These are phyloP conservation scores for Brachyrhaphis roseni DNA, from an alignment of 2,797 vertebrate genomes.

Conservation along the genomic window DNA sequence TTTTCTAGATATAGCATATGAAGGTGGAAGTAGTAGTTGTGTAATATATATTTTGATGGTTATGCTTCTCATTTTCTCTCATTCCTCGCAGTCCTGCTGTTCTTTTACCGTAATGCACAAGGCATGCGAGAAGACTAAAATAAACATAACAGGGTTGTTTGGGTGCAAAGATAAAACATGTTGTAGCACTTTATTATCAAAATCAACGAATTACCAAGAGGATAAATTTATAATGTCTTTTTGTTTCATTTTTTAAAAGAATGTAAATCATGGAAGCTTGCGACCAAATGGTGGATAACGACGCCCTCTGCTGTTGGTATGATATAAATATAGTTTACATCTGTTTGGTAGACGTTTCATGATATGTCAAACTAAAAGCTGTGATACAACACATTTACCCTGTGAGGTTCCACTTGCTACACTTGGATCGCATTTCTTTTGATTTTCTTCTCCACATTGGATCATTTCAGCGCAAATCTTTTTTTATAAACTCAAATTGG, in stretches of 20 bases:
- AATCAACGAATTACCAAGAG: no score
- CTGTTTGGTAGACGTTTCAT: neutral
- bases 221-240: neutral
- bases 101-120: no score
- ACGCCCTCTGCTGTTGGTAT: neutral
- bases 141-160: neutral
- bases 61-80: no score
- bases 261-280: neutral
- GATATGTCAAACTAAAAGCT: no score
- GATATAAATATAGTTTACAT: neutral
- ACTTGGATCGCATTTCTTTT: neutral
- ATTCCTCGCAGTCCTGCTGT: no score
- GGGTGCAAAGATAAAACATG: neutral
- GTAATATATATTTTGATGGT: no score
- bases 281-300: neutral
- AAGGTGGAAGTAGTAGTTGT: no score
- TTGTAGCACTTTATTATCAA: neutral
- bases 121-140: no score
- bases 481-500: neutral
- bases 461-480: neutral
- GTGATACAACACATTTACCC: no score
- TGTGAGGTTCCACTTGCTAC: neutral
- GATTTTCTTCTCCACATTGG: neutral
- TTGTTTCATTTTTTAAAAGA: neutral
- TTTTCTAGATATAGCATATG: no score